Evolutionary conservation across 1,140 invertebrate genomes (phyloP).

Genomic region (Bombus fervidus): DNA sequence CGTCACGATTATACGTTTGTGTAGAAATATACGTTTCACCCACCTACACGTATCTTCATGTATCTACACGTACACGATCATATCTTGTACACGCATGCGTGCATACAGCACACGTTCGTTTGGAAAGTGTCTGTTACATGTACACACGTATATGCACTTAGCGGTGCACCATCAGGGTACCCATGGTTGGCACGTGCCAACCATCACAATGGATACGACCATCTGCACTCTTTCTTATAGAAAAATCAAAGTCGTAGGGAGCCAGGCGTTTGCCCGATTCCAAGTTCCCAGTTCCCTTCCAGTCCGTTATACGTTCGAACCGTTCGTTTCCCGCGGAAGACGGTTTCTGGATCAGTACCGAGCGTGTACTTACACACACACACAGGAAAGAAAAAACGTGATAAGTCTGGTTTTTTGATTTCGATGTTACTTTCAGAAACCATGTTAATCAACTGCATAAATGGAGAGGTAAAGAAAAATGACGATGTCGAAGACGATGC

Average conservation of each 20-base stretch:
- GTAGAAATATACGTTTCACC: not conserved
- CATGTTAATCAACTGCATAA: too few relatives aligned
- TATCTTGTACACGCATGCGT: not conserved
- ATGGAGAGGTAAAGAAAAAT: too few relatives aligned
- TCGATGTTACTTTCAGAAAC: not conserved
- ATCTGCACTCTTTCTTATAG: conserved; percentile 73
- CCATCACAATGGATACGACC: conserved; percentile 65
- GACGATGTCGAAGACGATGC: too few relatives aligned
- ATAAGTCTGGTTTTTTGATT: not conserved
- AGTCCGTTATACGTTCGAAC: conserved; percentile 43
- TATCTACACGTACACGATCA: not conserved
- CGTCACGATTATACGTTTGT: conserved; percentile 3
- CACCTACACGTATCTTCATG: not conserved
- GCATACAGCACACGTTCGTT: not conserved
- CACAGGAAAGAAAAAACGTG: not conserved
- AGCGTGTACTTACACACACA: not conserved
- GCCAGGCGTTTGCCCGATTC: conserved; percentile 43
- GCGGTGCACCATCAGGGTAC: conserved; percentile 59
- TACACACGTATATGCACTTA: conserved; percentile 46
- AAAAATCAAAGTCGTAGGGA: conserved; percentile 71
- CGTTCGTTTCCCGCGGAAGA: conserved; percentile 9
- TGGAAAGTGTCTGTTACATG: conserved; percentile 13
- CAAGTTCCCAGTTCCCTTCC: conserved; percentile 28
- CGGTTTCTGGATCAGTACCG: not conserved
- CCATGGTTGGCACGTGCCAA: conserved; percentile 70